Conservation (phyloP, 2,113 vertebrate species). For the Cervus canadensis region DNA sequence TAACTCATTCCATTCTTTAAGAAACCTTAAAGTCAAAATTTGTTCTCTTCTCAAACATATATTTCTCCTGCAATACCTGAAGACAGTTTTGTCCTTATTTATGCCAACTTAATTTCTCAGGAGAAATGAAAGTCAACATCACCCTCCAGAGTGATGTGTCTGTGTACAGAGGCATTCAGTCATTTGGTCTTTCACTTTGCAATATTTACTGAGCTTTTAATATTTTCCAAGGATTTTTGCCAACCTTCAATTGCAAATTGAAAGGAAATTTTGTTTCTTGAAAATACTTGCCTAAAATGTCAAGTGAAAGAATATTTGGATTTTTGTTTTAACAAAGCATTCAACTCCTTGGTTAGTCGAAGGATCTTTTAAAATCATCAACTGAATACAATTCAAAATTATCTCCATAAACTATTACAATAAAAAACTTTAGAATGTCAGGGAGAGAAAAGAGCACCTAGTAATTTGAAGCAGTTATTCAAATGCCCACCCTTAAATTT, state of each 20-base stretch:
- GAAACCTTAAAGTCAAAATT: not conserved
- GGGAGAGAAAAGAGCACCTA: not conserved
- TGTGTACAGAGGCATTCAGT: not conserved
- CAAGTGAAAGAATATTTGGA: not conserved
- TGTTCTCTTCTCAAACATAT: not conserved
- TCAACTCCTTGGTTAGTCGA: not conserved
- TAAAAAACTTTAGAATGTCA: not conserved
- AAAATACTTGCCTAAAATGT: not conserved
- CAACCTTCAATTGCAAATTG: not conserved
- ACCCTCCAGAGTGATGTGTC: not conserved
- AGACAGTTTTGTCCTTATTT: not conserved
- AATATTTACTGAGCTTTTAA: not conserved
- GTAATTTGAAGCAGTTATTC: not conserved
- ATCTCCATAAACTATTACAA: not conserved
- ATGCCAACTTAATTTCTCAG: not conserved
- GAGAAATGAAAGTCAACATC: not conserved
- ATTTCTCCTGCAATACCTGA: not conserved
- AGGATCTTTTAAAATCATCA: not conserved
- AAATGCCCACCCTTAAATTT: not conserved
- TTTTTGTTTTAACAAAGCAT: not conserved
- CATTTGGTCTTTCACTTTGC: not conserved
- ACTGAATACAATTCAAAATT: not conserved
- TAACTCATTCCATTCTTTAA: not conserved
- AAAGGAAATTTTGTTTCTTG: not conserved
- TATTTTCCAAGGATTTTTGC: not conserved